A percentile compares a stretch with the other conserved stretches of the same genome.
These are phyloP conservation scores for Piliocolobus tephrosceles DNA, from an alignment of 2,113 vertebrate species.

Conservation along the genomic window DNA sequence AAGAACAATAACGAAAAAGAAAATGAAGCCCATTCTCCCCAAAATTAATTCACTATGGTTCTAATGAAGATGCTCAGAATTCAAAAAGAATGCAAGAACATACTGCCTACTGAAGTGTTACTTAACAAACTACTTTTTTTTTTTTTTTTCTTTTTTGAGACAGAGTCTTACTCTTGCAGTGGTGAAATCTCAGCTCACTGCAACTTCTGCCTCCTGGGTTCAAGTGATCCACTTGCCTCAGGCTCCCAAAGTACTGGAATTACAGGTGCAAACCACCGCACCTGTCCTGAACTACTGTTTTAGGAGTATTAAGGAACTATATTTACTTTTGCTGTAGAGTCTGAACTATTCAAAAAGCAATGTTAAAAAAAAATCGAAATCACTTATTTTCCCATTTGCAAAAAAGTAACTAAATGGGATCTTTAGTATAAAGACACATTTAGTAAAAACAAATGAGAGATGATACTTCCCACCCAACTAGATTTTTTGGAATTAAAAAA, in stretches of 20 bases:
- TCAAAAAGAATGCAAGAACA: not conserved
- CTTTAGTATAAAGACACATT: not conserved
- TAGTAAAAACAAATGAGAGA: not conserved
- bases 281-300: not conserved
- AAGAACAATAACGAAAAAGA: conserved; percentile 38
- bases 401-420: not conserved
- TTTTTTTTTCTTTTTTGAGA: not conserved
- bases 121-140: not conserved
- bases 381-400: conserved; percentile 31
- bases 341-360: not conserved
- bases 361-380: not conserved
- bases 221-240: too few species aligned
- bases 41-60: conserved; percentile 43
- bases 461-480: not conserved
- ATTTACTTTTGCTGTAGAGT: conserved; percentile 20
- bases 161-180: too few species aligned
- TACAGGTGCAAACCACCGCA: too few species aligned
- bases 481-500: not conserved
- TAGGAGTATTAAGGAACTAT: not conserved
- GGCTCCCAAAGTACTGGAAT: too few species aligned
- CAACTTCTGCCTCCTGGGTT: too few species aligned
- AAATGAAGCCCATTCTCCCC: conserved; percentile 10
- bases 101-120: not conserved
- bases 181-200: too few species aligned
- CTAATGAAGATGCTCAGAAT: conserved; percentile 49